Percentiles rank a stretch among this genome's conserved stretches.
phyloP scores from a whole-genome alignment of 1,140 invertebrate species.

The Paracyclopina nana region DNA sequence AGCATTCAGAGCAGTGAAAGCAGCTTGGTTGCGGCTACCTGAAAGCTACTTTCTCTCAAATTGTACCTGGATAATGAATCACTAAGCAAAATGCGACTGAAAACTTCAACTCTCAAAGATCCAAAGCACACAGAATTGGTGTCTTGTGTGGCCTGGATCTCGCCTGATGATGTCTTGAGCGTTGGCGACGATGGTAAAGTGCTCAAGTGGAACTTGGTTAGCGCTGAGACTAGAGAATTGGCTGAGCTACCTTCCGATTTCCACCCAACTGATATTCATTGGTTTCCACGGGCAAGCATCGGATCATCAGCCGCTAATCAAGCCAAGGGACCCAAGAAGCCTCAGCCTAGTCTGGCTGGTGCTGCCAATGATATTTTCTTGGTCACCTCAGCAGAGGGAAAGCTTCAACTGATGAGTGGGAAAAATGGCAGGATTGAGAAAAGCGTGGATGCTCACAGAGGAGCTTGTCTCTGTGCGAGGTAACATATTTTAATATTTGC shows the following conservation, averaged over 20 bases:
- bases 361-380: conserved; percentile 55
- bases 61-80: too few species aligned
- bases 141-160: conserved; percentile 74
- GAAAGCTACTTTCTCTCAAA: too few species aligned
- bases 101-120: conserved; percentile 47
- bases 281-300: conserved; percentile 35
- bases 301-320: too few species aligned
- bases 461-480: conserved; percentile 23
- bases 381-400: conserved; percentile 75
- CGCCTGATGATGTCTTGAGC: conserved; percentile 46
- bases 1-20: too few species aligned
- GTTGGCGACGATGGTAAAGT: conserved; percentile 72
- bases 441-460: conserved; percentile 73
- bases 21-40: too few species aligned
- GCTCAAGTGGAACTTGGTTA: conserved; percentile 64
- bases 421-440: conserved; percentile 70
- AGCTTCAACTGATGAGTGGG: conserved; percentile 67
- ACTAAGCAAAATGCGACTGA: conserved; percentile 46
- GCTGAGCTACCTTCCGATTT: conserved; percentile 57
- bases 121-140: conserved; percentile 50
- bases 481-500: too few species aligned
- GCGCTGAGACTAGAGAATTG: conserved; percentile 49
- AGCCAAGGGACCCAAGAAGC: conserved; percentile 23
- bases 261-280: conserved; percentile 71
- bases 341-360: conserved; percentile 26